Percentiles rank a stretch among this genome's conserved stretches.
Conservation (phyloP, 2,113 vertebrate species). For the Castor canadensis region DNA sequence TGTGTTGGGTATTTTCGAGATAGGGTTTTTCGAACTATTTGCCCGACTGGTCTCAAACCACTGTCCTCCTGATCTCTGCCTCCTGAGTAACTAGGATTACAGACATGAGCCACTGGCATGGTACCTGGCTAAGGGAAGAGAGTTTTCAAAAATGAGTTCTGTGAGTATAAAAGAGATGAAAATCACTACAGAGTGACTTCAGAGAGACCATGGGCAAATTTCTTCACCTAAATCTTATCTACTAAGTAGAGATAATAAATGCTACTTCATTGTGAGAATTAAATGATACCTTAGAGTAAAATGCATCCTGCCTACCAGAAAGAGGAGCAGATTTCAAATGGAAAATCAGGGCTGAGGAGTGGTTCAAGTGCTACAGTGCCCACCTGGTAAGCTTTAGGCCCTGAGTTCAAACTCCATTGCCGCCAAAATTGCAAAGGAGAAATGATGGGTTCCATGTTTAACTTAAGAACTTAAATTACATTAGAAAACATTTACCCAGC, state of each 20-base stretch:
- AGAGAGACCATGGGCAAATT: background rate
- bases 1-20: too few species aligned
- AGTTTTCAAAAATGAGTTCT: background rate
- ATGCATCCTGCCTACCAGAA: background rate
- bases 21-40: too few species aligned
- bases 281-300: background rate
- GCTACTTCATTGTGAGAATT: background rate
- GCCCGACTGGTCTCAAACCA: too few species aligned
- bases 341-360: too few species aligned
- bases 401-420: too few species aligned
- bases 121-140: background rate
- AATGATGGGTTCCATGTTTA: background rate
- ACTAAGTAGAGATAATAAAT: background rate
- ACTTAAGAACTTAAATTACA: background rate
- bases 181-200: background rate
- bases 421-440: too few species aligned
- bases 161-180: background rate
- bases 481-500: background rate
- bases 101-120: too few species aligned
- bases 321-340: background rate
- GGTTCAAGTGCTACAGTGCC: too few species aligned
- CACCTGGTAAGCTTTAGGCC: too few species aligned
- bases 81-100: too few species aligned
- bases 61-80: too few species aligned
- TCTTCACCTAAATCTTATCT: background rate